These are phyloP conservation scores for Tympanuchus pallidicinctus DNA, from an alignment of 2,113 vertebrate species.

Conservation along the genomic window DNA sequence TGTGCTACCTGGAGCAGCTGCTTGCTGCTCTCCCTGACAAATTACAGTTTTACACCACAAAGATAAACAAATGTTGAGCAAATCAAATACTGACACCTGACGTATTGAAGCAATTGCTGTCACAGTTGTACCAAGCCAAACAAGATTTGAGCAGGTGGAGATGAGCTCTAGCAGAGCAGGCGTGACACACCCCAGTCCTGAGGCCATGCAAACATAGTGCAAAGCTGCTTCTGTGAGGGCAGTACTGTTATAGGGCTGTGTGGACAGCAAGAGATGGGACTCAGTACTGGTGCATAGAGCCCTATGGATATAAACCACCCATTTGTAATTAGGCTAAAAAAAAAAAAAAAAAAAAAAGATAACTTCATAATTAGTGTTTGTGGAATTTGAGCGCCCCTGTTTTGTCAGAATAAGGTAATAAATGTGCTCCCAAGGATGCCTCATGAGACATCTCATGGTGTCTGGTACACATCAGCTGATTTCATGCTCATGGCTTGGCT, in stretches of 20 bases:
- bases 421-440: neutral
- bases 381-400: neutral
- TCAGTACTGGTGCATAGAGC: accelerated
- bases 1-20: neutral
- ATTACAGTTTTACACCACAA: neutral
- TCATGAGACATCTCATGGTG: neutral
- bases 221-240: neutral
- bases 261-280: neutral
- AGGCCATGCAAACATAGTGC: neutral
- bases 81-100: neutral
- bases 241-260: neutral
- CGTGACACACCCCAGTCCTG: neutral
- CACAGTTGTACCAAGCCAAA: neutral
- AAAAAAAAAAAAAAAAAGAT: neutral
- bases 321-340: neutral
- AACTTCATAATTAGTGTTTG: neutral
- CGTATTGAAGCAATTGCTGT: neutral
- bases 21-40: neutral
- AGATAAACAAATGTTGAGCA: neutral
- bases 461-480: neutral
- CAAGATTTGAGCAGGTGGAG: neutral
- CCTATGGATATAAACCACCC: neutral
- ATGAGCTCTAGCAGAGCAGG: neutral
- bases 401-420: neutral
- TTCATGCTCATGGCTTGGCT: neutral